A percentile compares a stretch with the other conserved stretches of the same genome.
phyloP scores from a whole-genome alignment of 1,140 invertebrate genomes.

The Aphelinus certus region DNA sequence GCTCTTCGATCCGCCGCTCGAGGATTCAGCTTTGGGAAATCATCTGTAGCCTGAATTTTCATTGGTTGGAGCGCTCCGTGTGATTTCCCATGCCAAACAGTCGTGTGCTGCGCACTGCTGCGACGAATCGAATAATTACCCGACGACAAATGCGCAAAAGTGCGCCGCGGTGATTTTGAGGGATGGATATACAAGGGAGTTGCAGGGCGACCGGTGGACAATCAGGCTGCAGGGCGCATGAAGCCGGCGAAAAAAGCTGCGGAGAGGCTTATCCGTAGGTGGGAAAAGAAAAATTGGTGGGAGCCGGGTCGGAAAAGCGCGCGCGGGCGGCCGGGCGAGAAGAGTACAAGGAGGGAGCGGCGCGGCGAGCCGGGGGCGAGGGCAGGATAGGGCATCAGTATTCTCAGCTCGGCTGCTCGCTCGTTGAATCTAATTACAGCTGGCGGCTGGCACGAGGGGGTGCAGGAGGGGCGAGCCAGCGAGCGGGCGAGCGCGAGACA shows the following conservation, averaged over 20 bases:
- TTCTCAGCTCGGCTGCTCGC: constrained; percentile 39
- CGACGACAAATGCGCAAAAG: neutral
- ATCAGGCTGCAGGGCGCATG: no score
- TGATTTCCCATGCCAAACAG: neutral
- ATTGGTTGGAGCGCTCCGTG: neutral
- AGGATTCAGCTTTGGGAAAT: no score
- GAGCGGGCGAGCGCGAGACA: constrained; percentile 27
- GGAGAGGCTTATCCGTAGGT: neutral
- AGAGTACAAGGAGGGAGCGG: neutral
- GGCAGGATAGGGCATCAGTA: constrained; percentile 27
- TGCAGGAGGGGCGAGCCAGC: constrained; percentile 8
- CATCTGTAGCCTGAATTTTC: no score
- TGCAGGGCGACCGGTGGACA: no score
- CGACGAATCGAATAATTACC: neutral
- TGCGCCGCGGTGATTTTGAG: no score
- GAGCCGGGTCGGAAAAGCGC: neutral
- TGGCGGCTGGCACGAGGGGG: constrained; percentile 41
- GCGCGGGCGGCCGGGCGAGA: neutral
- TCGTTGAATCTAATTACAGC: constrained; percentile 59
- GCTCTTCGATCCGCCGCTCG: no score
- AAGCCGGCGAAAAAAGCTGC: no score
- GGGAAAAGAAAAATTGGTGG: neutral
- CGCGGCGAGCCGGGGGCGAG: neutral
- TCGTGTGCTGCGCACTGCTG: neutral
- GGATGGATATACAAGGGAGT: no score